Evolutionary conservation across 2,797 vertebrate genomes (phyloP), one percentile per base, ranked within the genome.

Genomic region (Triplophysa bombifrons): DNA sequence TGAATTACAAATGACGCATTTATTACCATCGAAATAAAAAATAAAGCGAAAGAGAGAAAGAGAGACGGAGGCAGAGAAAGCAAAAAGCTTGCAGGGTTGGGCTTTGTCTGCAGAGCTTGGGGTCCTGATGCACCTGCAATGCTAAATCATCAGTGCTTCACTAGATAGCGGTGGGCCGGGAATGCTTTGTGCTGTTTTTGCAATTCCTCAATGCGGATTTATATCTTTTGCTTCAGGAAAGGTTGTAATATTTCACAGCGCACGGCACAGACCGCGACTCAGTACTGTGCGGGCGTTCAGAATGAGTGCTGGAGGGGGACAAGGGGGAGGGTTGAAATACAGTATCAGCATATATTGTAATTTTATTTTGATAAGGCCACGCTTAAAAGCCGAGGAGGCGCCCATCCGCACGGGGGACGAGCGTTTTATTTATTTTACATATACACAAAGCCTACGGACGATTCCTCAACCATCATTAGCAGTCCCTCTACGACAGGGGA

Each of bases 111-210:
- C 82, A 76, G 79, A 81, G 76, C 83, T 83, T 58, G 69, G 76
- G 83, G 83, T 87, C 89, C 88, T 84, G 87, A 90, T 92, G 91
- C 91, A 93, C 92, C 93, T 92, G 93, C 92, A 93, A 92, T 89
- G 92, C 91, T 94, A 94, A 94, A 94, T 94, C 93, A 93, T 90
- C 88, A 91, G 89, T 87, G 88, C 87, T 88, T 91, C 89, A 87
- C 88, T 91, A 91, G 92, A 92, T 93, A 91, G 88, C 86, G 87
- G 90, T 78, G 81, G 91, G 89, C 90, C 90, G 92, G 89, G 90
- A 93, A 92, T 92, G 90, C 91, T 92, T 94, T 94, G 93, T 94
- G 94, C 94, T 93, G 93, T 93, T 94, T 94, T 94, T 93, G 94
- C 93, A 94, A 91, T 94, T 94, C 91, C 91, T 93, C 92, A 92